phyloP scores from a whole-genome alignment of 2,888 invertebrate genomes.

The Hemicrepidius hirtus region DNA sequence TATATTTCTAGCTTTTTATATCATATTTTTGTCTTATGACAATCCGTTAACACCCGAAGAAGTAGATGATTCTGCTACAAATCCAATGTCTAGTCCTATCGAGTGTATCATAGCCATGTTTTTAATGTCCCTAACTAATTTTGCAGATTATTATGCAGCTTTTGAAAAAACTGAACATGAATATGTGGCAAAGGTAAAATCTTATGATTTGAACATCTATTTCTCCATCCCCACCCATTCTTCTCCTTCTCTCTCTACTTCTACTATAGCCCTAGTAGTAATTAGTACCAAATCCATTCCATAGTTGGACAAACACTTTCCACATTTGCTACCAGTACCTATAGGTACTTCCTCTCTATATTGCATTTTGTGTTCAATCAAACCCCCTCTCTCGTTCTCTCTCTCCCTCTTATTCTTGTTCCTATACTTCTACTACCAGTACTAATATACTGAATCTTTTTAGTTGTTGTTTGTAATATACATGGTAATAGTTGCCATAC shows the following conservation, averaged over 20 bases:
- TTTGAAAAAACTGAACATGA: conserved; percentile 93
- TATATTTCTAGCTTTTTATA: conserved; percentile 84
- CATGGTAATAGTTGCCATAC: conserved; percentile 96
- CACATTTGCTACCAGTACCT: no score
- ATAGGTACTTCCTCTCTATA: no score
- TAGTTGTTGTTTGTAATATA: conserved; percentile 95
- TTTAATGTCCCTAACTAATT: conserved; percentile 97
- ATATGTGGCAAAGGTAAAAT: conserved; percentile 87
- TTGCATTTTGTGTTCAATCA: no score
- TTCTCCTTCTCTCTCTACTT: no score
- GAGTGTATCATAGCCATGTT: conserved; percentile 99
- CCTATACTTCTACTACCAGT: no score
- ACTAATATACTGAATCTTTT: conserved; percentile 52
- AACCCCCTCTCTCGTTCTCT: no score
- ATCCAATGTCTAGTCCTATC: conserved; percentile 93
- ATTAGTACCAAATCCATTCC: no score
- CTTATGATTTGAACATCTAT: no score
- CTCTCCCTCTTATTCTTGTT: no score
- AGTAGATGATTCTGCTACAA: conserved; percentile 86
- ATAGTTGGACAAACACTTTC: no score
- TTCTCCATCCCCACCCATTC: no score
- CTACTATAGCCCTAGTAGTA: no score
- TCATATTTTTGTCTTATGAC: conserved; percentile 92
- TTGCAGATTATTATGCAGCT: conserved; percentile 94
- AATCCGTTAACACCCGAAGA: conserved; percentile 89